Evolutionary conservation across 2,888 invertebrate genomes (phyloP), one percentile per base, ranked within the genome.

Genomic region (Aphidius colemani): DNA sequence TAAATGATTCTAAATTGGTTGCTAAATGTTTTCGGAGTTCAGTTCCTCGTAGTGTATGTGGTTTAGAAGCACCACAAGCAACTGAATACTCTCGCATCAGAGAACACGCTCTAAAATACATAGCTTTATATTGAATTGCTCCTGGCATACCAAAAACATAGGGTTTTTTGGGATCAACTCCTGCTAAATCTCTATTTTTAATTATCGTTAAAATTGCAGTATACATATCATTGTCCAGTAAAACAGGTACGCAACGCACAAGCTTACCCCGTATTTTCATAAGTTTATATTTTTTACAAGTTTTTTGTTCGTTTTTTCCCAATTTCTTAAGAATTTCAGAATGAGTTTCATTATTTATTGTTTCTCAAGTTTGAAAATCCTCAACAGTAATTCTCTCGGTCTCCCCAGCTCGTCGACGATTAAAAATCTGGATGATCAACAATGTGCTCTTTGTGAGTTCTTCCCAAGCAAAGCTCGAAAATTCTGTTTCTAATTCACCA

Each of bases 1-100:
- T n/a, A n/a, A n/a, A n/a, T n/a, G n/a, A n/a, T n/a, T n/a, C n/a
- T n/a, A n/a, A 71, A 59, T 66, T 68, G 0, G 69, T 71, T 2
- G 71, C 71, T 6, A 71, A 43, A 51, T 72, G 70, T 43, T 72
- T 71, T 7, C 72, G 53, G 4, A 72, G 49, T n/a, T 50, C 45
- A 2, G 67, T 71, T 8, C 67, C 69, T 7, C 71, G 67, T 5
- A 72, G 53, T 1, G 64, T 60, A 9, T 61, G 49, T 3, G 72
- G 70, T 6, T 59, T 49, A 55, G 63, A 30, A 9, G 69, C 70
- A 3, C 65, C 67, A 46, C 70, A 68, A 44, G 60, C 40, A 1
- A 7, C 9, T 0, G 68, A 65, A 49, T 63, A 69, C 56, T 65
- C 56, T 11, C 69, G 45, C 13, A 71, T 55, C 1, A 68, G 50